These are phyloP conservation scores for Tonatia bakeri DNA, from an alignment of 2,113 vertebrate species.

Conservation along the genomic window DNA sequence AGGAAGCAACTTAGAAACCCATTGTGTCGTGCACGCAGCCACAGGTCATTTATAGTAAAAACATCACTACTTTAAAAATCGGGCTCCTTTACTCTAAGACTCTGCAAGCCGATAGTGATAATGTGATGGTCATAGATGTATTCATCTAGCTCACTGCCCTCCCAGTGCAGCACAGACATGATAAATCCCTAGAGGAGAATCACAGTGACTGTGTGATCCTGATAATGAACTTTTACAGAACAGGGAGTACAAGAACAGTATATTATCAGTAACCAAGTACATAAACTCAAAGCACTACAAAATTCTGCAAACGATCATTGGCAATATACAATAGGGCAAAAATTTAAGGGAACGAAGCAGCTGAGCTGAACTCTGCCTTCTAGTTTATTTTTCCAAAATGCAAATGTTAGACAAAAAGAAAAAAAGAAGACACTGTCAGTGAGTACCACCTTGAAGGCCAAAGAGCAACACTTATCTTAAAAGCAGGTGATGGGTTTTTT, in stretches of 20 bases:
- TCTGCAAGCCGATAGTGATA: neutral
- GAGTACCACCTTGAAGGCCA: neutral
- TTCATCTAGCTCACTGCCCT: neutral
- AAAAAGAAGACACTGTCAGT: neutral
- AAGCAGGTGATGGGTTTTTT: neutral
- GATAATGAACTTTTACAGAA: neutral
- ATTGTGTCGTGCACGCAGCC: neutral
- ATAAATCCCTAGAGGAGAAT: neutral
- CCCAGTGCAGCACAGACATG: neutral
- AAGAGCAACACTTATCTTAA: neutral
- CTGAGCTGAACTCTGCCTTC: neutral
- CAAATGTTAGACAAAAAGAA: neutral
- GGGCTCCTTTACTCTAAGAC: neutral
- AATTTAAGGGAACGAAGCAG: neutral
- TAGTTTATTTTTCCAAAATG: slow-evolving; percentile 5
- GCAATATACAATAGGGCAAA: neutral
- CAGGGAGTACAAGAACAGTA: neutral
- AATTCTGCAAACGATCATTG: neutral
- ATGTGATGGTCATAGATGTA: neutral
- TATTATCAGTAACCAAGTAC: neutral
- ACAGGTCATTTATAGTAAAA: neutral
- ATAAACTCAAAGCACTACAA: neutral
- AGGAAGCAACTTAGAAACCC: neutral
- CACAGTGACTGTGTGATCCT: neutral
- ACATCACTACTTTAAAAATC: neutral